Evolutionary conservation across 2,113 vertebrate species (phyloP), one percentile per base, ranked within the genome.

Genomic region (Solea solea): DNA sequence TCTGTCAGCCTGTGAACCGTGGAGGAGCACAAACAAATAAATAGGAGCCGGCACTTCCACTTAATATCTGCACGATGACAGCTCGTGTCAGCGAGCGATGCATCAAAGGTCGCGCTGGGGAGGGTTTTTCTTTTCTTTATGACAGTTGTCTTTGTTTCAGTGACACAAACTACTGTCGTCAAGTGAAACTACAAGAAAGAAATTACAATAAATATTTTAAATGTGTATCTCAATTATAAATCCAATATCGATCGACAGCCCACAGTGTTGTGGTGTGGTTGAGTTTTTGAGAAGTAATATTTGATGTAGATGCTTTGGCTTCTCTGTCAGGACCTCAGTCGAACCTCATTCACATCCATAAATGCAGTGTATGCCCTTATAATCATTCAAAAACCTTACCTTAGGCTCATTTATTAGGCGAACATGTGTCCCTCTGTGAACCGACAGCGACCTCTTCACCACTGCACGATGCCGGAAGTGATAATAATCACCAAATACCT

Each of bases 401-500:
- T 95, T 94, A 0, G 95, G 95, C 46, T 98, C 96, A 72, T 83
- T 92, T 68, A 91, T 89, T 60, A 99, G 88, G 68, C 90, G 94
- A 71, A 93, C 87, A 66, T 98, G 95, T 80, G 94, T 91, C 70
- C 75, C 86, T 59, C 88, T 93, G 90, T 99, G 96, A 70, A 93
- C 92, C 0, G 93, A 95, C 81, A 98, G 90, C 21, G 97, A 97
- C 65, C 97, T 94, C 90, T 97, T 98, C 80, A 89, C 93, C 89
- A 99, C 94, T 0, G 86, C 92, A 0, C 82, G 91, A 89, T 98
- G 96, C 83, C 90, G 86, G 56, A 99, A 98, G 88, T 98, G 96
- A 93, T 97, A 98, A 90, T 96, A 96, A 88, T 98, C 93, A 0
- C 94, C 95, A 9, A 99, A 96, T 74, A 97, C 95, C 97, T 98